Percentiles rank a stretch among this genome's conserved stretches.
Conservation (phyloP, 2,113 vertebrate genomes). For the Mastomys natalensis region DNA sequence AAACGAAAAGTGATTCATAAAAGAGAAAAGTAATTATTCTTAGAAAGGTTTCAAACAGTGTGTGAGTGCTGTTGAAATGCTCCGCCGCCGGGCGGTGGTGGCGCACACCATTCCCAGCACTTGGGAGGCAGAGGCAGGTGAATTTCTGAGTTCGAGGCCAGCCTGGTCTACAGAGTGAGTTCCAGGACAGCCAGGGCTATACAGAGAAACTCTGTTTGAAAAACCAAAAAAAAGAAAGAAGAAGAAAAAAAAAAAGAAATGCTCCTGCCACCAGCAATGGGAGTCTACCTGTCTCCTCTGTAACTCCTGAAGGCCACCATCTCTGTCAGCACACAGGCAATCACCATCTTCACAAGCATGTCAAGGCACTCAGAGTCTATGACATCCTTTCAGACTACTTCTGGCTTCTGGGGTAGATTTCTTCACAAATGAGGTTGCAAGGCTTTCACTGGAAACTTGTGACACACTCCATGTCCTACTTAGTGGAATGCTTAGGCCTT, state of each 20-base stretch:
- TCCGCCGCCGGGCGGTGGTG: too few species aligned
- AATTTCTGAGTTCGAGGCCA: too few species aligned
- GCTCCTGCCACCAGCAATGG: not conserved
- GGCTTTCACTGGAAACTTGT: not conserved
- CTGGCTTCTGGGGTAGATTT: not conserved
- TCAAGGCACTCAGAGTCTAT: not conserved
- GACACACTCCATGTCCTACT: not conserved
- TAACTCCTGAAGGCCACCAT: not conserved
- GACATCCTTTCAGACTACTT: not conserved
- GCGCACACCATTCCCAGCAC: too few species aligned
- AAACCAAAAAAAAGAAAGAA: too few species aligned
- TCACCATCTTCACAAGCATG: not conserved
- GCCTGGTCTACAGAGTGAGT: too few species aligned
- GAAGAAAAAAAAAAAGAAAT: too few species aligned
- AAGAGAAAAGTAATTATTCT: not conserved
- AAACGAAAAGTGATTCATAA: not conserved
- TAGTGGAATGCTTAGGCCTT: not conserved
- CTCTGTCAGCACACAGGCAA: not conserved
- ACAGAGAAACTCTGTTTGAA: too few species aligned
- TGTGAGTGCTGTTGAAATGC: fast-evolving
- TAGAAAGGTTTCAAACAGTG: not conserved
- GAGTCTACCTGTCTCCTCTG: not conserved
- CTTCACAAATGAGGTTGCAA: not conserved
- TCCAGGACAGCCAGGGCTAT: too few species aligned
- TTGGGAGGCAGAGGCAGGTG: too few species aligned